A percentile compares a stretch with the other conserved stretches of the same genome.
Evolutionary conservation across 2,888 invertebrate species (phyloP).

Genomic region (Apodemia hepburni): DNA sequence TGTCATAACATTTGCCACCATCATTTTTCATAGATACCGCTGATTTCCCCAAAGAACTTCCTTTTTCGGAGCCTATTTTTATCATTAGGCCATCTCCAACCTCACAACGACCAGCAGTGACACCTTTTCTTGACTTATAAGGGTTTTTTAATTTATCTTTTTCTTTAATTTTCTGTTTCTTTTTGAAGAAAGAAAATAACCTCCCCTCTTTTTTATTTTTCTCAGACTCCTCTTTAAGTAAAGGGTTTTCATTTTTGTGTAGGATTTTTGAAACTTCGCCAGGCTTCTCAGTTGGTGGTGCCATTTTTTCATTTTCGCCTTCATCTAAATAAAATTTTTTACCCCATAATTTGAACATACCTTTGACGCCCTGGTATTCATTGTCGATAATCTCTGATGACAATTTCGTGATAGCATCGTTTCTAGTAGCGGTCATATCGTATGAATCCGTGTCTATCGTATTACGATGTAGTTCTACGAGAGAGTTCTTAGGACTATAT

Average conservation of each 20-base stretch:
- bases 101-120: slow-evolving; percentile 59
- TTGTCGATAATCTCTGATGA: slow-evolving; percentile 39
- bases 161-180: slow-evolving; percentile 43
- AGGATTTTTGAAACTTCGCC: slow-evolving; percentile 19
- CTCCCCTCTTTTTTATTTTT: slow-evolving; percentile 41
- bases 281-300: slow-evolving; percentile 29
- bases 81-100: slow-evolving; percentile 51
- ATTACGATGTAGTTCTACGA: slow-evolving; percentile 21
- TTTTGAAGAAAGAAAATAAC: slow-evolving; percentile 59
- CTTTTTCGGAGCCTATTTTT: slow-evolving; percentile 40
- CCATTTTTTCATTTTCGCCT: slow-evolving; percentile 33
- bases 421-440: slow-evolving; percentile 29
- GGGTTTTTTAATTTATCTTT: slow-evolving; percentile 40
- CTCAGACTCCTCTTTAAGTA: neutral
- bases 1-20: slow-evolving; percentile 35
- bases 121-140: slow-evolving; percentile 46
- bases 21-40: slow-evolving; percentile 28
- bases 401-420: slow-evolving; percentile 36
- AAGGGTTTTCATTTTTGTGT: slow-evolving; percentile 23
- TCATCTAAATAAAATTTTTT: slow-evolving; percentile 59
- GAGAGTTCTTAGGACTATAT: slow-evolving; percentile 37
- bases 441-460: slow-evolving; percentile 30
- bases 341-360: slow-evolving; percentile 64
- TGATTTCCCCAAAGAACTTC: slow-evolving; percentile 28
- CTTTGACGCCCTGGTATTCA: slow-evolving; percentile 50